Base-by-base conservation (phyloP, 2,888 invertebrate species). In the Merodon equestris region DNA sequence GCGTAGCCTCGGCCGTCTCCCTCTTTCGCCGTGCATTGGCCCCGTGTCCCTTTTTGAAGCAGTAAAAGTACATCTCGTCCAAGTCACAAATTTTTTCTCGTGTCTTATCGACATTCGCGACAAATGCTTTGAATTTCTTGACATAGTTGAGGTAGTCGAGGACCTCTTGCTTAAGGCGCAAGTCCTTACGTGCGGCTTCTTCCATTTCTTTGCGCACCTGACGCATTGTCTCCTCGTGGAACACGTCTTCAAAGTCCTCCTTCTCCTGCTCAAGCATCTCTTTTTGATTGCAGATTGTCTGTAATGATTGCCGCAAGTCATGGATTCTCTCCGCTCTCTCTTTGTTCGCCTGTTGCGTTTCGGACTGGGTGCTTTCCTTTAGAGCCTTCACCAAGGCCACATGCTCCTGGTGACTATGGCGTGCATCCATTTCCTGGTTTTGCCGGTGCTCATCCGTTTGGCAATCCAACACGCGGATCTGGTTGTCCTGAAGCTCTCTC, bases 101-200 rank as follows among this genome's bases (percentile, higher is more conserved):
- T 83, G 83, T 82, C 58, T 84, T 82, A n/a, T 84, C 82, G 13
- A 84, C 83, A 17, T 86, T 83, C 14, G 83, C 47, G 14, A 84
- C 84, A 1, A 87, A 77, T 0, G 79, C 51, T 1, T 85, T 85
- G 83, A 87, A 84, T 1, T 84, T 83, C 0, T 83, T 83, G 12
- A 85, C 82, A 66, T 87, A 88, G 0, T 60, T 73, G 1, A 87
- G 83, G 57, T 85, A 87, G 13, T 87, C 86, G 9, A 83, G 51
- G 0, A 85, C 85, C 12, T 85, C 84, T 1, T 77, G 71, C 10
- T 84, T 76, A 5, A 85, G 70, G 0, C 83, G 83, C 15, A 64
- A 72, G 54, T 85, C 85, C 14, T 81, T 77, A 1, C 71, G 57
- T 2, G 40, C 15, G 0, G 83, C 79, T 5, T 63, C 74, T 0